Base-by-base conservation (phyloP, 2,888 invertebrate species). In the Seira sanloemensis region DNA sequence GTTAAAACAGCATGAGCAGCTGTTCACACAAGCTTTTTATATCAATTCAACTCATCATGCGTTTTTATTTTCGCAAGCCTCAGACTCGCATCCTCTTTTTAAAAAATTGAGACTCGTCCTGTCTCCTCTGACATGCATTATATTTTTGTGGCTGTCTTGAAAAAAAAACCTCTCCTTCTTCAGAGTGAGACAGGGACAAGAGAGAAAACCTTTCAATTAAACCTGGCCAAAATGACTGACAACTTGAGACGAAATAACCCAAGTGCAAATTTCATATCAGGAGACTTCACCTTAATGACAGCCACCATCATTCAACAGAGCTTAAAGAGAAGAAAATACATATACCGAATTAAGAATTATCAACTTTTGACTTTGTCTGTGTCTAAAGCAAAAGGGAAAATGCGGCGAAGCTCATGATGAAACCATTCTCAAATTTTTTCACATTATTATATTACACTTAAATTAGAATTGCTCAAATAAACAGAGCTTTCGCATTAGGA, bases 171-270 rank as follows among this genome's bases (percentile, higher is more conserved):
- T n/a, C 25, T 21, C 19, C 25, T 65, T 19, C 19, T 19, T 5
- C 65, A 12, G 18, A 9, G n/a, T 16, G 7, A 66, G 66, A 66
- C 21, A 27, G 23, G 46, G 24, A 23, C 72, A n/a, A 54, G 21
- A 37, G 12, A 9, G 37, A 37, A 37, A 37, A 72, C 50, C 50
- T 54, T 50, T 58, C 23, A 37, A 37, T 37, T 37, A 9, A 12
- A 37, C 7, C 37, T n/a, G 37, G 12, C 9, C 26, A 46, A 74
- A 73, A 80, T 80, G 80, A 80, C 74, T 80, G 80, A 80, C 80
- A 80, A 78, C 69, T 25, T 78, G 78, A 58, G 72, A 25, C 26
- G 71, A 79, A 79, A 78, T n/a, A 72, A 68, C 62, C 68, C 58
- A 71, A 71, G 68, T 21, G 26, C 21, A 76, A 76, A 37, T 76